Evolutionary conservation across 2,113 vertebrate genomes (phyloP).

Genomic region (Catharus fuscescens): DNA sequence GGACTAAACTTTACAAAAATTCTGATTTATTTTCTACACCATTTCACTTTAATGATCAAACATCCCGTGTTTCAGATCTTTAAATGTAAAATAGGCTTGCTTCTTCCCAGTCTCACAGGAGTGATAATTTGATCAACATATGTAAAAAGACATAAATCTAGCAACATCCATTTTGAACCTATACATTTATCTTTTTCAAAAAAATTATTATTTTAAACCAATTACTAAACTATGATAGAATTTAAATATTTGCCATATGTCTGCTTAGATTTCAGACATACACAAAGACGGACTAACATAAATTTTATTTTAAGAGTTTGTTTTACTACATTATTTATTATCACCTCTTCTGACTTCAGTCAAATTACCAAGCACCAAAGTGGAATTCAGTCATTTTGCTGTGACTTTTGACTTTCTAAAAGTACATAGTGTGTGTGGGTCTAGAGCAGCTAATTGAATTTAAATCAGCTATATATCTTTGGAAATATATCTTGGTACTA

Average conservation of each 20-base stretch:
- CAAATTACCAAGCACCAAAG: not conserved
- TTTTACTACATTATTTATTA: not conserved
- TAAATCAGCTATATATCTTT: not conserved
- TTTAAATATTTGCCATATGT: not conserved
- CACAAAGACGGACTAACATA: not conserved
- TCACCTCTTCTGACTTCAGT: not conserved
- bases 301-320: not conserved
- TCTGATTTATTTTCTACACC: not conserved
- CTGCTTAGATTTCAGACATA: not conserved
- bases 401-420: not conserved
- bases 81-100: not conserved
- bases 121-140: not conserved
- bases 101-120: not conserved
- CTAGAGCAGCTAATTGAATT: not conserved
- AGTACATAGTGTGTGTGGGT: not conserved
- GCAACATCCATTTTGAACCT: not conserved
- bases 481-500: not conserved
- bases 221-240: not conserved
- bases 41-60: not conserved
- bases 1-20: not conserved
- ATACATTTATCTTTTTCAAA: fast-evolving
- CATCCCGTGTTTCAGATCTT: not conserved
- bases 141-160: not conserved
- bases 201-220: not conserved
- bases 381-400: not conserved